Evolutionary conservation across 1,140 invertebrate species (phyloP).

Genomic region (Zophobas atratus): DNA sequence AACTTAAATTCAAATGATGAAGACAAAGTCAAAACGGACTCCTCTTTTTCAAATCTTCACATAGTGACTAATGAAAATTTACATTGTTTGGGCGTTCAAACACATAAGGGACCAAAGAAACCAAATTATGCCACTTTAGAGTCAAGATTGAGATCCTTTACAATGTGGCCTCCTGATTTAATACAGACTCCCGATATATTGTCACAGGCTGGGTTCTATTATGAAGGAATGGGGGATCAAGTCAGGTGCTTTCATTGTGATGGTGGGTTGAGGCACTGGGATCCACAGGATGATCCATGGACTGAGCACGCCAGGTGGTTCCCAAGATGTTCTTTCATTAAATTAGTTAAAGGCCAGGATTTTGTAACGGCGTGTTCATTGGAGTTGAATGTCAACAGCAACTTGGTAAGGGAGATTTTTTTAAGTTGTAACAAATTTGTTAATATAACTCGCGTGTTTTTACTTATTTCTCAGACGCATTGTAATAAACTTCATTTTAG

Average conservation of each 20-base stretch:
- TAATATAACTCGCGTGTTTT: not conserved
- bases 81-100: constrained; percentile 76
- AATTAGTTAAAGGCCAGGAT: constrained; percentile 83
- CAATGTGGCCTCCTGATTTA: constrained; percentile 75
- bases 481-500: too few species aligned
- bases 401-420: constrained; percentile 22
- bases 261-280: constrained; percentile 89
- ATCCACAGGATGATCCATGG: constrained; percentile 89
- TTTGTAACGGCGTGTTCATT: constrained; percentile 77
- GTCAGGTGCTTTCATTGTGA: constrained; percentile 95
- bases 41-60: constrained; percentile 60
- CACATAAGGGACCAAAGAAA: constrained; percentile 74
- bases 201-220: constrained; percentile 85
- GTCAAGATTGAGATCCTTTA: constrained; percentile 76
- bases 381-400: constrained; percentile 40
- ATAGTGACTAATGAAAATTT: constrained; percentile 68
- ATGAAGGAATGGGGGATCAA: constrained; percentile 77
- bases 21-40: constrained; percentile 14
- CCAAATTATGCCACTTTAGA: constrained; percentile 76
- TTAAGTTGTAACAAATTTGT: not conserved
- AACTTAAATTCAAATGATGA: constrained; percentile 5
- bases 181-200: constrained; percentile 78
- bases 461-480: too few species aligned
- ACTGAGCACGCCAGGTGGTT: constrained; percentile 93
- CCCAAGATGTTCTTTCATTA: constrained; percentile 85